Percentiles rank a stretch among this genome's conserved stretches.
These are phyloP conservation scores for Sipha maydis DNA, from an alignment of 2,888 invertebrate genomes.

Conservation along the genomic window DNA sequence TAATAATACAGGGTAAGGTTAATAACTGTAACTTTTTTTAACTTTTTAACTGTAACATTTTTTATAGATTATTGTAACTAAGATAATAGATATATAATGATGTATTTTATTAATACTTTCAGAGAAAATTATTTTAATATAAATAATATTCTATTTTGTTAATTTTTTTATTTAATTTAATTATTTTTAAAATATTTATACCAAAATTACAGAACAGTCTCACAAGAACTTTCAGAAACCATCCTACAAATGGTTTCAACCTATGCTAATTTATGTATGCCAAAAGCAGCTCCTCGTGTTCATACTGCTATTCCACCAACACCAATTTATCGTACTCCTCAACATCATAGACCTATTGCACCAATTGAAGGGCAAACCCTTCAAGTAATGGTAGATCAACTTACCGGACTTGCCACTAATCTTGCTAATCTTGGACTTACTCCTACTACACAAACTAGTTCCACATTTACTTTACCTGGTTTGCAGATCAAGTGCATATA, in stretches of 20 bases:
- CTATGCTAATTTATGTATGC: slow-evolving; percentile 82
- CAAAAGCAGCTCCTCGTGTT: slow-evolving; percentile 70
- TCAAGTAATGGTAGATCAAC: slow-evolving; percentile 79
- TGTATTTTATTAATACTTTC: not conserved
- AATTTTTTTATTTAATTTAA: no score
- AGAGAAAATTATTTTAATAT: no score
- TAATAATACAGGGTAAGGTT: slow-evolving; percentile 69
- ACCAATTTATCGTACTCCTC: slow-evolving; percentile 75
- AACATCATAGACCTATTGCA: slow-evolving; percentile 75
- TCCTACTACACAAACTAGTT: slow-evolving; percentile 72
- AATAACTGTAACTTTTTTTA: no score
- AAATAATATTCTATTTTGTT: no score
- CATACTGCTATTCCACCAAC: slow-evolving; percentile 69
- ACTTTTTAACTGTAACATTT: no score
- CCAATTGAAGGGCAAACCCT: slow-evolving; percentile 75
- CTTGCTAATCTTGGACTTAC: slow-evolving; percentile 81
- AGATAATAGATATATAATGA: no score
- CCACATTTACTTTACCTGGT: slow-evolving; percentile 78
- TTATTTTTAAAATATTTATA: not conserved
- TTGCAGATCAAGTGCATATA: slow-evolving; percentile 66
- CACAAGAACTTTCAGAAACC: slow-evolving; percentile 86
- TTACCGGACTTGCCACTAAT: slow-evolving; percentile 79
- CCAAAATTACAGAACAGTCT: slow-evolving; percentile 72
- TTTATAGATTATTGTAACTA: no score
- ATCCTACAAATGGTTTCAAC: slow-evolving; percentile 86